Evolutionary conservation across 2,113 vertebrate species (phyloP).

Genomic region (Paraplagusia blochii): DNA sequence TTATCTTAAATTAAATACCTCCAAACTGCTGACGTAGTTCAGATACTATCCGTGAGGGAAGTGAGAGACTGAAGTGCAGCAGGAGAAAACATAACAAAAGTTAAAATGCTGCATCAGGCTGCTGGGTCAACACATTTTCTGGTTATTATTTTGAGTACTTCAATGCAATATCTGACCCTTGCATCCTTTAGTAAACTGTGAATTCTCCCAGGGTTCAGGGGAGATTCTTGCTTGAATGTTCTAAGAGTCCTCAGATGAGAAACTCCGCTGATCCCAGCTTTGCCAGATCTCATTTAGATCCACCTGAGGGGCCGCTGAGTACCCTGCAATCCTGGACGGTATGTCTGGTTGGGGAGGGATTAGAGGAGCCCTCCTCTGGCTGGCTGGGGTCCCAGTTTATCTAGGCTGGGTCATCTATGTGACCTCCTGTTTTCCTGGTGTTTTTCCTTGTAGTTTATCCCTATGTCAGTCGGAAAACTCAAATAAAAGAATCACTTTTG

Average conservation of each 20-base stretch:
- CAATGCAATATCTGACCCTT: too few relatives aligned
- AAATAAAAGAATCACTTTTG: not conserved
- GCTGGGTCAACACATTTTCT: too few relatives aligned
- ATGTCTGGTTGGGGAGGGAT: conserved; percentile 59
- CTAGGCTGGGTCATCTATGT: conserved; percentile 3
- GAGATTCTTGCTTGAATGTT: conserved; percentile 38
- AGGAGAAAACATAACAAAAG: too few relatives aligned
- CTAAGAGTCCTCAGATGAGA: conserved; percentile 35
- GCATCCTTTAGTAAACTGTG: not conserved
- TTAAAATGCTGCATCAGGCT: too few relatives aligned
- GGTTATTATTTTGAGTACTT: too few relatives aligned
- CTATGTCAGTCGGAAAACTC: conserved; percentile 9
- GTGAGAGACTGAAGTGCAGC: too few relatives aligned
- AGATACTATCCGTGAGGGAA: too few relatives aligned
- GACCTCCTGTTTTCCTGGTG: conserved; percentile 20
- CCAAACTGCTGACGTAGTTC: conserved; percentile 1
- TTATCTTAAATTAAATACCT: too few relatives aligned
- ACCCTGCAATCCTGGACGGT: conserved; percentile 40
- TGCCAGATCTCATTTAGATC: conserved; percentile 69
- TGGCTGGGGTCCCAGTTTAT: conserved; percentile 17
- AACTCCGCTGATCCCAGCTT: conserved; percentile 60
- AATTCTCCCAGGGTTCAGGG: conserved; percentile 30
- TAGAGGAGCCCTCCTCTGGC: conserved; percentile 43
- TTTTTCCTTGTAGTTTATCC: conserved; percentile 5
- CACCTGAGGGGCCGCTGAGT: conserved; percentile 52